Base-by-base conservation (phyloP, 2,888 invertebrate species). In the Nymphalis polychloros region DNA sequence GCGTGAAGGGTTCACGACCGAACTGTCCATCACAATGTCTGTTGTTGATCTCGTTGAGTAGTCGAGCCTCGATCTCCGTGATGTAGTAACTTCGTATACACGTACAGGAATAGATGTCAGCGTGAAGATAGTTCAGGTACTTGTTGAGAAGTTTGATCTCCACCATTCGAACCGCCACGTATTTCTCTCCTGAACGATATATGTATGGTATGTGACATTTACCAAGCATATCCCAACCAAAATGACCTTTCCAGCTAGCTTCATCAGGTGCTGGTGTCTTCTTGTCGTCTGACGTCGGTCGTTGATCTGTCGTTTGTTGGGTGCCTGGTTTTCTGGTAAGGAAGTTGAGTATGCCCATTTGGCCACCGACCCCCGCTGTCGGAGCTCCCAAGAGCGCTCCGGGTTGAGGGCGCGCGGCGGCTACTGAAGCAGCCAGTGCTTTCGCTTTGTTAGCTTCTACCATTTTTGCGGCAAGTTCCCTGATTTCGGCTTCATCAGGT, bases 101-200 rank as follows among this genome's bases (percentile, higher is more conserved):
- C 17, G 97, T 97, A 87, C 97, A 98, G 74, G 96, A 97, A 87
- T 97, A 97, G 74, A 98, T 96, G 83, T 97, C 97, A 75, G 96
- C 96, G 84, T 98, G 97, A 64, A 98, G 94, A 83, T 96, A 97
- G 84, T 95, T 96, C 80, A 98, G 94, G 90, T 97, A 97, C 90
- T 97, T 97, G 84, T 97, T 97, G 31, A 98, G 93, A 59, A 98
- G 93, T 87, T 98, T 98, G 80, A 95, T 94, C 87, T 98, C 98
- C 31, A 98, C 96, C 95, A 98, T 98, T 66, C 98, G 94, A 63
- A 98, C 98, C n/a, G 98, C 97, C 83, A 97, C 97, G 85, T 97
- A 98, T 84, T 96, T 96, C 83, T 97, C 97, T 20, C 95, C 94
- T 63, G 95, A 94, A 23, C 98, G 94, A 81, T 96, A 95, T 75